These are phyloP conservation scores for Zygogramma bicolorata DNA, from an alignment of 2,888 invertebrate genomes.

Conservation along the genomic window DNA sequence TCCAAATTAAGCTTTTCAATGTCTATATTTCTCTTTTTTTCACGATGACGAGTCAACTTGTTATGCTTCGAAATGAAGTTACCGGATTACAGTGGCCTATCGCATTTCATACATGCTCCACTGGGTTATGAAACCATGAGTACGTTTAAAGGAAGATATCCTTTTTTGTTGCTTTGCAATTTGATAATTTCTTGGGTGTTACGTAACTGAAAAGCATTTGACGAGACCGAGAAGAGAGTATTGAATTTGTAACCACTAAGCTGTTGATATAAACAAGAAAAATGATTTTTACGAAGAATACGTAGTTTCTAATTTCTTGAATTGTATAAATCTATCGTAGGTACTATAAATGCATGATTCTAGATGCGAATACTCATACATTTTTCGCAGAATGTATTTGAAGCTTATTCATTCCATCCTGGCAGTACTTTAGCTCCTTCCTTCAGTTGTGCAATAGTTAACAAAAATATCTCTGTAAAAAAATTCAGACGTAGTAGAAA, in stretches of 20 bases:
- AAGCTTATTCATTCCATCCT: too few relatives aligned
- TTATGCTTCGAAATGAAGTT: slow-evolving; percentile 18
- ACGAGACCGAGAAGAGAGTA: not conserved
- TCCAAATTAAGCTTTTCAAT: slow-evolving; percentile 34
- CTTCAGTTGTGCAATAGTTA: too few relatives aligned
- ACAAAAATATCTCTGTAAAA: too few relatives aligned
- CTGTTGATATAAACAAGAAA: not conserved
- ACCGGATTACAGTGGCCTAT: slow-evolving; percentile 24
- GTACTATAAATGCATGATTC: too few relatives aligned
- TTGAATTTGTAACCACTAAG: not conserved
- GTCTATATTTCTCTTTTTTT: slow-evolving; percentile 29
- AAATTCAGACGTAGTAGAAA: too few relatives aligned
- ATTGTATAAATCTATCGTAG: too few relatives aligned
- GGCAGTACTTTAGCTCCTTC: too few relatives aligned
- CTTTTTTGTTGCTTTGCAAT: slow-evolving; percentile 13
- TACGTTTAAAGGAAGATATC: slow-evolving; percentile 15
- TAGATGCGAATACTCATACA: too few relatives aligned
- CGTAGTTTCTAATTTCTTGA: not conserved
- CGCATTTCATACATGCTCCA: slow-evolving; percentile 31
- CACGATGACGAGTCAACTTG: slow-evolving; percentile 25
- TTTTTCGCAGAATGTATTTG: too few relatives aligned
- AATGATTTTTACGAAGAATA: not conserved
- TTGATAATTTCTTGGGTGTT: slow-evolving; percentile 4
- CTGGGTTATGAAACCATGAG: slow-evolving; percentile 19
- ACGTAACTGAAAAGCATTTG: not conserved